Base-by-base conservation (phyloP, 2,797 vertebrate species). In the Phrynocephalus vlangalii region DNA sequence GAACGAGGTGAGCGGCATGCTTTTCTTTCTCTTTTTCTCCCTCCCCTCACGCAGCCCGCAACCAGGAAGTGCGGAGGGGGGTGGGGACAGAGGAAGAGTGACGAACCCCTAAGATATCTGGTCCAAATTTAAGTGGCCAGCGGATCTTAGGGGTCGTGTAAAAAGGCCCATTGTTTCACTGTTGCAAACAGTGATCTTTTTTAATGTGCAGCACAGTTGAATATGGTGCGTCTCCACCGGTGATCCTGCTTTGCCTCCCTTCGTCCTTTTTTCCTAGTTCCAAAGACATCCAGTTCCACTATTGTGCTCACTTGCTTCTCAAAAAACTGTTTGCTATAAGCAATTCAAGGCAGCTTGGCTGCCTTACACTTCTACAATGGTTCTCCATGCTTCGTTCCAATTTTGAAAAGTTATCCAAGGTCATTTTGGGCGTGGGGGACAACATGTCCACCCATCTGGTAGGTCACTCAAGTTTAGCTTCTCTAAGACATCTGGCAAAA, bases 401-500 rank as follows among this genome's bases (percentile, higher is more conserved):
- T 81, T 79, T 52, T 22, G 48, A 38, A 79, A 88, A 85, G 90
- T 91, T 94, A 90, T 90, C 87, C 92, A 91, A 94, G 93, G 92
- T 93, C 94, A 94, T 93, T 87, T 91, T 38, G 38, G 38, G 38
- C 3, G 38, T 38, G 38, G 38, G 38, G 38, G 0, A 0, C 0
- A 0, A 48, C 84, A n/a, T 87, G 87, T 89, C 91, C 90, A 92
- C 91, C 86, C 91, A 91, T 92, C 79, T 90, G 73, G 71, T 88
- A 81, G 78, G 85, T 75, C 87, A 87, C 1, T 1, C 79, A 84
- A 83, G n/a, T 90, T 88, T 83, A 88, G n/a, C 0, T 30, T 89
- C 91, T 83, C 79, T 85, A 92, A 88, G 0, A 88, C 88, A 91
- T 92, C 93, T 94, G 94, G 93, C 90, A 84, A 90, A 87, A 91